Percentiles rank a stretch among this genome's conserved stretches.
These are phyloP conservation scores for Chanos chanos DNA, from an alignment of 2,797 vertebrate species.

Conservation along the genomic window DNA sequence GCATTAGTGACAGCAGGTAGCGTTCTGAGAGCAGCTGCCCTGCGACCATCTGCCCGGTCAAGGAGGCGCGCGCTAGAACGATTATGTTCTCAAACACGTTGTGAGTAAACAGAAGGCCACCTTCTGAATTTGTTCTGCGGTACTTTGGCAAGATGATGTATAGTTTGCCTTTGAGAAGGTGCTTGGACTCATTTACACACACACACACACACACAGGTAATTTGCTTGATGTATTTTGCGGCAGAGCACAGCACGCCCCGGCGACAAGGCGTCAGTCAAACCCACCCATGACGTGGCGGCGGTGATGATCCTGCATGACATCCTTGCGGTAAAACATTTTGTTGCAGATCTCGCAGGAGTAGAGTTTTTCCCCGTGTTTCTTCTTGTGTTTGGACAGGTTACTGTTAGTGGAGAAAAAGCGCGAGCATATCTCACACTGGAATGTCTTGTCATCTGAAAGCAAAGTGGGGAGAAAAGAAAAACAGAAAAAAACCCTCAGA, in stretches of 20 bases:
- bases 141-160: too few species aligned
- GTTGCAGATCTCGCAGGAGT: slow-evolving; percentile 92
- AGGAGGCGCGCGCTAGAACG: too few species aligned
- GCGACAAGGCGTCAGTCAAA: not conserved
- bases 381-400: slow-evolving; percentile 99
- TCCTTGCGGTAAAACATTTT: slow-evolving; percentile 98
- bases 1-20: too few species aligned
- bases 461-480: not conserved
- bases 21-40: not conserved
- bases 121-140: too few species aligned
- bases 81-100: too few species aligned
- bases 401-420: slow-evolving; percentile 99
- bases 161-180: too few species aligned
- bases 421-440: slow-evolving; percentile 97
- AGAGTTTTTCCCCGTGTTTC: slow-evolving; percentile 97
- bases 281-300: slow-evolving; percentile 89
- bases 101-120: too few species aligned
- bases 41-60: not conserved
- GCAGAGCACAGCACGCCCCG: too few species aligned
- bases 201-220: not conserved
- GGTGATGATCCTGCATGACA: slow-evolving; percentile 96
- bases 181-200: slow-evolving; percentile 6
- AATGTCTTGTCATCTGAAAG: slow-evolving; percentile 95
- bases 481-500: slow-evolving; percentile 10
- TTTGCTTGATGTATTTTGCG: not conserved